phyloP scores from a whole-genome alignment of 2,797 vertebrate species.

The Sebastes flavidus region DNA sequence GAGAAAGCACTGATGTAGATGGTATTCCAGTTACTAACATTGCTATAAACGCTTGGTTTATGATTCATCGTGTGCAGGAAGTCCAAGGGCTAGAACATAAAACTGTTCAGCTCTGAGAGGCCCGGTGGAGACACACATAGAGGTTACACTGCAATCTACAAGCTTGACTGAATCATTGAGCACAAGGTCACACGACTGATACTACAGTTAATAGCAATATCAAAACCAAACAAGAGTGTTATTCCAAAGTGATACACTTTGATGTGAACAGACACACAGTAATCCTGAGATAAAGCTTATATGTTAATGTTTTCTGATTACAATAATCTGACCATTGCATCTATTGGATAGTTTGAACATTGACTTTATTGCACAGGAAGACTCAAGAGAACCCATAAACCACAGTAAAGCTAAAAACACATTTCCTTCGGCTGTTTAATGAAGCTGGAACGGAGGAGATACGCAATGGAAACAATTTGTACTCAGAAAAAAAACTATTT shows the following conservation, averaged over 20 bases:
- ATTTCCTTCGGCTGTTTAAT: not conserved
- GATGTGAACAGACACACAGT: not conserved
- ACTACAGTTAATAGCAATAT: constrained; percentile 57
- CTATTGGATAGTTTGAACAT: not conserved
- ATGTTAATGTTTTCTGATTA: not conserved
- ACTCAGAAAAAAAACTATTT: not conserved
- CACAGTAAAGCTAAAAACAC: not conserved
- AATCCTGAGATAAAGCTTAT: not conserved
- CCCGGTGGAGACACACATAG: constrained; percentile 48
- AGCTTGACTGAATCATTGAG: constrained; percentile 61
- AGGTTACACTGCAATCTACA: constrained; percentile 65
- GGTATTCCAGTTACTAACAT: constrained; percentile 69
- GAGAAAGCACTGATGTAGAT: constrained; percentile 66
- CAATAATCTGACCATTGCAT: not conserved
- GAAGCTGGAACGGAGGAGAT: not conserved
- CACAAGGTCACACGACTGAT: constrained; percentile 66
- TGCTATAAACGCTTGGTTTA: constrained; percentile 79
- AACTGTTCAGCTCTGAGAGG: constrained; percentile 69
- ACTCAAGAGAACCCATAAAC: not conserved
- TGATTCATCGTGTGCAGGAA: constrained; percentile 72
- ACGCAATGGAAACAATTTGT: not conserved
- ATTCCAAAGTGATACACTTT: constrained; percentile 32
- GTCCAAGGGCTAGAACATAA: constrained; percentile 81
- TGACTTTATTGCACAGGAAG: not conserved
- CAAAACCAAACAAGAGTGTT: constrained; percentile 55